Evolutionary conservation across 1,140 invertebrate species (phyloP).

Genomic region (Bombyx mori): DNA sequence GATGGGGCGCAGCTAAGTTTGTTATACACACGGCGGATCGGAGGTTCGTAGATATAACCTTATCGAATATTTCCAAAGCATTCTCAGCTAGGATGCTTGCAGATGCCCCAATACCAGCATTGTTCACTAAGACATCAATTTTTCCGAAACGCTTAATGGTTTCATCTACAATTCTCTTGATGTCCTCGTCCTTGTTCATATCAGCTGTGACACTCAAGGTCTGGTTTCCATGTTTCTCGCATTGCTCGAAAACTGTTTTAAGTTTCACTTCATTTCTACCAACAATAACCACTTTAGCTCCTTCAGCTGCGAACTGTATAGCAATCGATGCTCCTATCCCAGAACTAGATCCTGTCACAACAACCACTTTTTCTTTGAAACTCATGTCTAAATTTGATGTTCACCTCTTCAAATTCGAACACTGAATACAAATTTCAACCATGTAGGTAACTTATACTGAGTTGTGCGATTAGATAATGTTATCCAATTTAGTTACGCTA

Average conservation of each 20-base stretch:
- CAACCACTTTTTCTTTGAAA: constrained; percentile 70
- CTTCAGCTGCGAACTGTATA: not conserved
- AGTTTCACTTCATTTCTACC: constrained; percentile 4
- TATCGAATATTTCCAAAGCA: constrained; percentile 72
- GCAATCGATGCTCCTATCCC: not conserved
- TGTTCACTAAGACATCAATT: constrained; percentile 12
- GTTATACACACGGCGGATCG: constrained; percentile 75
- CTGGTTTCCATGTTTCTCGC: not conserved
- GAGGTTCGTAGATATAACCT: constrained; percentile 79
- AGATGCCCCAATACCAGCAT: not conserved
- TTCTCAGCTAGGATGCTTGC: not conserved
- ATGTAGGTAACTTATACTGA: too few relatives aligned
- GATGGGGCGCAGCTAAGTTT: not conserved
- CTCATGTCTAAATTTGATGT: not conserved
- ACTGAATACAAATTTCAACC: too few relatives aligned
- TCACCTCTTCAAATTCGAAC: too few relatives aligned
- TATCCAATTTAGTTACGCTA: too few relatives aligned
- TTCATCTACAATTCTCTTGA: constrained; percentile 1
- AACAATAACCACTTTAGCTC: constrained; percentile 1
- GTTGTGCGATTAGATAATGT: too few relatives aligned
- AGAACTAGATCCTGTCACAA: constrained; percentile 73
- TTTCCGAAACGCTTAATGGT: constrained; percentile 5
- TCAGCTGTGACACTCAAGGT: constrained; percentile 2
- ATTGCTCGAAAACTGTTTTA: not conserved
- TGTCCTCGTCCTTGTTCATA: constrained; percentile 6